Conservation (phyloP, 2,888 invertebrate genomes). For the Leistus spinibarbis region DNA sequence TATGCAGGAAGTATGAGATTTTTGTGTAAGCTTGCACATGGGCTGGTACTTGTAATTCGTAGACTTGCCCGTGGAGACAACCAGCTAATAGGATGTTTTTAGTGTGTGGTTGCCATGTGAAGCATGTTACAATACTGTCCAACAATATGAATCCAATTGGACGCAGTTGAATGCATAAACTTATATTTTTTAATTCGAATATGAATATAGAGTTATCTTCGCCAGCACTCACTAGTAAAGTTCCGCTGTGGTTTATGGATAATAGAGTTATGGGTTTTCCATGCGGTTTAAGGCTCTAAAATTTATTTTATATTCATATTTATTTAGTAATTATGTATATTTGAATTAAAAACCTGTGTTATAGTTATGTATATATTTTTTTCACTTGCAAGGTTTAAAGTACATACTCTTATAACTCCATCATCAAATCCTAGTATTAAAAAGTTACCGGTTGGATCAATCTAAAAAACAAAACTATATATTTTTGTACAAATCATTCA, state of each 20-base stretch:
- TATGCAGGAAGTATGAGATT: slow-evolving; percentile 56
- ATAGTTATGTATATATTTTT: slow-evolving; percentile 2
- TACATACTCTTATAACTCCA: slow-evolving; percentile 69
- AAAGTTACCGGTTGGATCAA: slow-evolving; percentile 68
- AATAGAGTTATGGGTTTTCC: slow-evolving; percentile 66
- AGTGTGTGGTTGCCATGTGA: slow-evolving; percentile 69
- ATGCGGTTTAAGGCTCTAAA: slow-evolving; percentile 71
- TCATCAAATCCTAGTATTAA: slow-evolving; percentile 73
- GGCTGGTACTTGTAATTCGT: slow-evolving; percentile 60
- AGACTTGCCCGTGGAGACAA: slow-evolving; percentile 62
- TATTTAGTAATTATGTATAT: background rate
- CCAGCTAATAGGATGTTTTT: slow-evolving; percentile 59
- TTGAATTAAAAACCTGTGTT: slow-evolving; percentile 5
- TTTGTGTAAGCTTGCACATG: slow-evolving; percentile 57
- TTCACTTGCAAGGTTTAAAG: slow-evolving; percentile 35
- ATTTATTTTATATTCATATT: slow-evolving; percentile 10
- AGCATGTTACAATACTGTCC: slow-evolving; percentile 66
- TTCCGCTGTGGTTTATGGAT: slow-evolving; percentile 63
- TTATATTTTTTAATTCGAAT: slow-evolving; percentile 52
- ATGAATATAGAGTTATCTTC: slow-evolving; percentile 74
- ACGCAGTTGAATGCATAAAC: slow-evolving; percentile 57
- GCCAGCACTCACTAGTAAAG: slow-evolving; percentile 69
- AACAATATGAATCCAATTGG: slow-evolving; percentile 73
- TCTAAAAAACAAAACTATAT: slow-evolving; percentile 55
- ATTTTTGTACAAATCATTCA: too few relatives aligned